Conservation (phyloP, 2,888 invertebrate genomes). For the Watsonalla cultraria region DNA sequence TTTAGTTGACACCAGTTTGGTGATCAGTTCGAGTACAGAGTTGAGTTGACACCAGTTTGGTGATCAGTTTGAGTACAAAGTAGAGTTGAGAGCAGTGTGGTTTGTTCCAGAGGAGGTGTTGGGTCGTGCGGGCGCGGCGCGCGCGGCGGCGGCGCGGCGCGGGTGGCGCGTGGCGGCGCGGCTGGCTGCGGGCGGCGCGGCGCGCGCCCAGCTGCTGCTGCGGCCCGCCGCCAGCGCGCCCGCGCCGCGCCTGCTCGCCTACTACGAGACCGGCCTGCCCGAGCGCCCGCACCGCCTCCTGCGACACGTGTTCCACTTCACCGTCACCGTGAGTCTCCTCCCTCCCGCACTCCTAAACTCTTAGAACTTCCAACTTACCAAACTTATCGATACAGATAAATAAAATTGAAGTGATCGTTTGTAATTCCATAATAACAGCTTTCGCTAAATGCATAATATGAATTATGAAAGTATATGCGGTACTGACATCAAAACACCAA, state of each 20-base stretch:
- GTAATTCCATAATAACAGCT: too few species aligned
- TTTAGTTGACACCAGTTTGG: too few species aligned
- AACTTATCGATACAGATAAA: too few species aligned
- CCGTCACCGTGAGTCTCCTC: conserved; percentile 37
- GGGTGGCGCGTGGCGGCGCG: conserved; percentile 18
- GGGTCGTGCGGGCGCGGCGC: conserved; percentile 36
- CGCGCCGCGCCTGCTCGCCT: conserved; percentile 48
- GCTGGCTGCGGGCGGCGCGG: conserved; percentile 14
- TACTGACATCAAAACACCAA: too few species aligned
- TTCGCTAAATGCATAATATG: too few species aligned
- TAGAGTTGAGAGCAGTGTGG: too few species aligned
- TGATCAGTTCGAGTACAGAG: too few species aligned
- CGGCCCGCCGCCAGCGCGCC: conserved; percentile 41
- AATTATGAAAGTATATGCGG: too few species aligned
- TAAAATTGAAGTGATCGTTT: too few species aligned
- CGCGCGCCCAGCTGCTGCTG: conserved; percentile 36
- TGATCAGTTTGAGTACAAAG: too few species aligned
- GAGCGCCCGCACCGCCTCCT: conserved; percentile 49
- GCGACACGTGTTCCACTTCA: conserved; percentile 56
- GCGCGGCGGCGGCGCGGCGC: conserved; percentile 28
- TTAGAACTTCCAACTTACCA: too few species aligned
- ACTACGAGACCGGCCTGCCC: conserved; percentile 53
- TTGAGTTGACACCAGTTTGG: too few species aligned
- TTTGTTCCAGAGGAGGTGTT: neutral
- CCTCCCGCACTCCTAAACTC: neutral